These are phyloP conservation scores for Silurus glanis DNA, from an alignment of 2,113 vertebrate species.

Conservation along the genomic window DNA sequence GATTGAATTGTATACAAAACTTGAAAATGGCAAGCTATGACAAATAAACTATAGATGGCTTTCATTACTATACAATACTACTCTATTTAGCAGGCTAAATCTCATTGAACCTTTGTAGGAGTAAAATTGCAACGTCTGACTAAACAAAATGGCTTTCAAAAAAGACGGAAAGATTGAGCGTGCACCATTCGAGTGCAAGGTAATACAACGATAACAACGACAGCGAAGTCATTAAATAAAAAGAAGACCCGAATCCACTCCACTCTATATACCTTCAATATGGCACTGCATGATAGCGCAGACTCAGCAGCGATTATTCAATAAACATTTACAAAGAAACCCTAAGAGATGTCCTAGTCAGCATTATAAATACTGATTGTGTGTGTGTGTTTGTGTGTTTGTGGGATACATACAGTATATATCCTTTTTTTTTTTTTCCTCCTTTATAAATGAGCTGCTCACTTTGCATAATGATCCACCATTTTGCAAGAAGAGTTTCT, in stretches of 20 bases:
- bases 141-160: neutral
- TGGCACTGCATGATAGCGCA: slow-evolving; percentile 1
- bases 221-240: slow-evolving; percentile 2
- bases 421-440: neutral
- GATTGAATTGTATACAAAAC: no score
- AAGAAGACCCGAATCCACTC: slow-evolving; percentile 14
- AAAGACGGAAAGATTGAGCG: neutral
- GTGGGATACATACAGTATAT: neutral
- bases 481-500: slow-evolving; percentile 16
- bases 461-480: neutral
- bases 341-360: slow-evolving; percentile 32
- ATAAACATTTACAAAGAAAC: slow-evolving; percentile 37
- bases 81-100: neutral
- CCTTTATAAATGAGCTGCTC: slow-evolving; percentile 15
- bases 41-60: no score
- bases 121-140: neutral
- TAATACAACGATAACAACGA: neutral
- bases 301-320: slow-evolving; percentile 42
- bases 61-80: neutral
- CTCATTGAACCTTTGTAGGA: neutral
- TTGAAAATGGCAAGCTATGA: no score
- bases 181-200: neutral
- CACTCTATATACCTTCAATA: slow-evolving; percentile 1
- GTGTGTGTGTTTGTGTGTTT: neutral
- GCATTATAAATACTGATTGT: slow-evolving; percentile 26